These are phyloP conservation scores for Drosophila eugracilis DNA, from an alignment of 1,140 invertebrate genomes.

Conservation along the genomic window DNA sequence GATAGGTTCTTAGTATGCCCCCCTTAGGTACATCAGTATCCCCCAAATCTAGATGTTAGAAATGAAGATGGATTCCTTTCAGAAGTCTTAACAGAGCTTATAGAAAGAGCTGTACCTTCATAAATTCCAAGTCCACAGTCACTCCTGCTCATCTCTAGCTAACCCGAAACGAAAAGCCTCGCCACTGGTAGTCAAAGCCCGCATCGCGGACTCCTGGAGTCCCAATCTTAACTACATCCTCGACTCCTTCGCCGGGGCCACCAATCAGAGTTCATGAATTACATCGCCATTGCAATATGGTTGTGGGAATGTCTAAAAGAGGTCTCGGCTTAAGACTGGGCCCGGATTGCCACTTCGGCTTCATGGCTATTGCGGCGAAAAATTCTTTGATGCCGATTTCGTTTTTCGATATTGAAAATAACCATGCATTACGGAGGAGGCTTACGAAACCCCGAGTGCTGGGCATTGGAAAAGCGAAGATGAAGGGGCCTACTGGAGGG, in stretches of 20 bases:
- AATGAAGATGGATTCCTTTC: too few relatives aligned
- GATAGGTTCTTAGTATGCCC: too few relatives aligned
- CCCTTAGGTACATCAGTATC: too few relatives aligned
- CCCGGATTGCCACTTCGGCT: conserved; percentile 8
- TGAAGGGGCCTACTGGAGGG: not conserved
- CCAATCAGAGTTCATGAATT: conserved; percentile 83
- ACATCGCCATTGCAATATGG: conserved; percentile 78
- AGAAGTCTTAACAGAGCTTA: too few relatives aligned
- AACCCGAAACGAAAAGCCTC: not conserved
- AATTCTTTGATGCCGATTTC: conserved; percentile 82
- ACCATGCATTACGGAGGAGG: conserved; percentile 68
- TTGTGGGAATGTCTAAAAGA: conserved; percentile 72
- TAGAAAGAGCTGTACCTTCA: too few relatives aligned
- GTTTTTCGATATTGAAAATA: conserved; percentile 83
- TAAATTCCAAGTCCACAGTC: not conserved
- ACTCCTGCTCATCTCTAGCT: conserved; percentile 14
- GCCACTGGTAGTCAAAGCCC: conserved; percentile 21
- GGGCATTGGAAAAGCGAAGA: conserved; percentile 8
- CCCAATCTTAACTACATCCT: conserved; percentile 31
- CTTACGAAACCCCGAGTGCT: conserved; percentile 6
- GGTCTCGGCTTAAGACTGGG: conserved; percentile 21
- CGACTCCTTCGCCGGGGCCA: conserved; percentile 49
- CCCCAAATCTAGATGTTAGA: too few relatives aligned
- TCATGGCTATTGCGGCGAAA: conserved; percentile 60
- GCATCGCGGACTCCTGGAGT: conserved; percentile 11